phyloP scores from a whole-genome alignment of 2,797 vertebrate genomes.

The Borostomias antarcticus region DNA sequence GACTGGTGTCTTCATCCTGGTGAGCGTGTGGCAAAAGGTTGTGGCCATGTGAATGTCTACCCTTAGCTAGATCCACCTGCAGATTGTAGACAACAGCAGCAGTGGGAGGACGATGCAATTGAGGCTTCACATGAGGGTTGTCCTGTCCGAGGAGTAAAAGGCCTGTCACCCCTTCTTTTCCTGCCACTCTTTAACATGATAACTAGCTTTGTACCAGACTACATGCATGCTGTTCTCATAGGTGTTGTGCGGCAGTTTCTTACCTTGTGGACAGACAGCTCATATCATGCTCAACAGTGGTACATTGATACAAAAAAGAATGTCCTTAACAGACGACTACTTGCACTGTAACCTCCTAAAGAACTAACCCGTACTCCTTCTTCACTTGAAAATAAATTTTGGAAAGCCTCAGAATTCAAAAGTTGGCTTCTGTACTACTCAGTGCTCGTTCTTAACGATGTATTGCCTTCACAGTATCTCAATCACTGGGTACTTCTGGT shows the following conservation, averaged over 20 bases:
- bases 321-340: conserved; percentile 6
- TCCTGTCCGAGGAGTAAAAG: conserved; percentile 10
- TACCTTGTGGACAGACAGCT: conserved; percentile 16
- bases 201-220: conserved; percentile 15
- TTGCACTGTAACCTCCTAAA: conserved; percentile 19
- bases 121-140: conserved; percentile 21
- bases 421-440: conserved; percentile 24
- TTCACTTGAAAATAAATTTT: conserved; percentile 16
- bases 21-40: conserved; percentile 12
- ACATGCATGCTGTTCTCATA: conserved; percentile 24
- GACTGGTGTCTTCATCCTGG: conserved; percentile 17
- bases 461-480: conserved; percentile 18
- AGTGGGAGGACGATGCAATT: conserved; percentile 18
- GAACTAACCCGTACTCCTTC: conserved; percentile 24
- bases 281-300: conserved; percentile 16
- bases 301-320: conserved; percentile 23
- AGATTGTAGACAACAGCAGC: conserved; percentile 9
- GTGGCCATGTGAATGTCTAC: conserved; percentile 14
- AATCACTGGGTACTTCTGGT: conserved; percentile 27
- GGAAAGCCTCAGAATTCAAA: conserved; percentile 25
- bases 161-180: conserved; percentile 16
- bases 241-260: conserved; percentile 24
- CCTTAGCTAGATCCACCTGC: conserved; percentile 3
- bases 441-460: conserved; percentile 1
- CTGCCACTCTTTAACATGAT: conserved; percentile 22